Evolutionary conservation across 1,140 invertebrate genomes (phyloP), one percentile per base, ranked within the genome.

Genomic region (Ylistrum balloti): DNA sequence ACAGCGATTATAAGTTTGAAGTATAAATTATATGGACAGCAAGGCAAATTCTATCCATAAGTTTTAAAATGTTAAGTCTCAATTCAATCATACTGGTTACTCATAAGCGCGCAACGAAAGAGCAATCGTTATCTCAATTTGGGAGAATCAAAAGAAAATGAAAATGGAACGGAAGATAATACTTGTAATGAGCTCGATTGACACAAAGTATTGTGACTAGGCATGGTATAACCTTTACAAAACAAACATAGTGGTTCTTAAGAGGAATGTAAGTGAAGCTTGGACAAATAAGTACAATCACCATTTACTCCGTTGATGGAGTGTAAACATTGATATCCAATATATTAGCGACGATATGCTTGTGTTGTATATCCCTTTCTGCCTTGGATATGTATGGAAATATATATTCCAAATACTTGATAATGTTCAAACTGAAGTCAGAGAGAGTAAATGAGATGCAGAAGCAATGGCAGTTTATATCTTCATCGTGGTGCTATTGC

Each of bases 271-370:
- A 38, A 38, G 35, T 38, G 35, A 38, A 38, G 35, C 35, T 38
- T 38, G 35, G 35, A 38, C 35, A 38, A 92, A 90, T 38, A 86
- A 92, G 34, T 91, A 91, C 45, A 91, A 91, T 86, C 86, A 48
- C 32, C 22, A 56, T 34, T 74, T 91, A 35, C 35, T 91, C 10
- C 85, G 56, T 74, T 87, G 89, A 22, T 91, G 91, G 92, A 41
- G 89, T 88, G 92, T 89, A 34, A 93, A 92, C 33, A 88, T 90
- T 85, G 89, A 91, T 48, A 91, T 92, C 28, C 92, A 92, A 34
- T 93, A 33, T 56, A 38, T 92, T 9, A 48, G 86, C 0, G 89
- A 91, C 48, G 89, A 22, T 92, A 45, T 74, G 86, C 86, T 20
- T 92, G 91, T 90, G 86, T 92, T 33, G 88, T 91, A 17, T 92